phyloP scores from a whole-genome alignment of 2,113 vertebrate genomes.

The Euleptes europaea region DNA sequence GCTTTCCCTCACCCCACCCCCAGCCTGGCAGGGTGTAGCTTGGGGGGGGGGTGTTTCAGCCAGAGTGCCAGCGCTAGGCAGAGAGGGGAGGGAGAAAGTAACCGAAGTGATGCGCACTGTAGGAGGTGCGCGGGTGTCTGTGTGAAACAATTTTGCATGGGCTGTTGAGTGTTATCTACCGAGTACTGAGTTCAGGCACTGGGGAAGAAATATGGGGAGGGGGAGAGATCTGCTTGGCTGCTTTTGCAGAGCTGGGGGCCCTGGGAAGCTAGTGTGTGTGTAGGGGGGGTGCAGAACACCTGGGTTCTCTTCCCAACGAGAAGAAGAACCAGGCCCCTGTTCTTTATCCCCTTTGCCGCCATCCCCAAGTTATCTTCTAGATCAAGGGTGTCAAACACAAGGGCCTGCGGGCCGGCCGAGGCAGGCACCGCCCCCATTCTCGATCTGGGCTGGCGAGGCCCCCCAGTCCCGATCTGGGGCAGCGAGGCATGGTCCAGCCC shows the following conservation, averaged over 20 bases:
- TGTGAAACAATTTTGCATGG: background rate
- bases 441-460: no score
- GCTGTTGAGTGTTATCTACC: background rate
- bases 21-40: background rate
- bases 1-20: background rate
- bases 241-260: background rate
- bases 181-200: background rate
- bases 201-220: background rate
- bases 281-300: no score
- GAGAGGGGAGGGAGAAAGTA: background rate
- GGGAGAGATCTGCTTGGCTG: no score
- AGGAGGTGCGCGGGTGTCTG: background rate
- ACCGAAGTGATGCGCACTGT: background rate
- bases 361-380: no score
- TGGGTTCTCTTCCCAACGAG: background rate
- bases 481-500: no score
- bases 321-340: background rate
- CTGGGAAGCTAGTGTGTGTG: no score
- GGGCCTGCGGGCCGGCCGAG: no score
- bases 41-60: background rate
- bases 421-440: no score
- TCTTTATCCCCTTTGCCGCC: background rate
- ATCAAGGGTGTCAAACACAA: no score
- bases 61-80: no score
- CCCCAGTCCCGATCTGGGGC: no score